Conservation (phyloP, 2,888 invertebrate species). For the Plebejus argus region DNA sequence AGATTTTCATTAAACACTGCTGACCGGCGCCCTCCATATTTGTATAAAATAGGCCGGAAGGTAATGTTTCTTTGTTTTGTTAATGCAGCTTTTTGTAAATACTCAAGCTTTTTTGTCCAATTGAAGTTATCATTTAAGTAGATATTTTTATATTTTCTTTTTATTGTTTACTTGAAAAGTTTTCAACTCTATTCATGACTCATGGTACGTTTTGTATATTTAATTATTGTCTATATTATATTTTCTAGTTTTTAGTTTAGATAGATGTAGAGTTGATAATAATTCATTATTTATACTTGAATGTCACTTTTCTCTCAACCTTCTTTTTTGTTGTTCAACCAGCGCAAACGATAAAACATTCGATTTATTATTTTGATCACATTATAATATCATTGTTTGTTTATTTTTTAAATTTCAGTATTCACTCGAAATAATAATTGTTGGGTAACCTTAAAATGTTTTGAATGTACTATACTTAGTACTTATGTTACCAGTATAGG, state of each 20-base stretch:
- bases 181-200: background rate
- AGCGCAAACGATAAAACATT: no score
- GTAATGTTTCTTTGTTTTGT: constrained; percentile 29
- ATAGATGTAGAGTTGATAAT: no score
- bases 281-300: no score
- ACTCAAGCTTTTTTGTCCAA: constrained; percentile 32
- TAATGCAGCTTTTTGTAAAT: constrained; percentile 25
- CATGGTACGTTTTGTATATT: background rate
- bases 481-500: no score
- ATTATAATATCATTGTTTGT: no score
- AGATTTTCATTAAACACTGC: constrained; percentile 33
- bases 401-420: no score
- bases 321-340: no score
- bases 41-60: constrained; percentile 26
- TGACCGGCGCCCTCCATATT: constrained; percentile 32
- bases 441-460: background rate
- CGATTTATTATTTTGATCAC: no score
- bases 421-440: no score
- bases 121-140: constrained; percentile 27
- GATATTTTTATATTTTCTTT: background rate
- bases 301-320: no score
- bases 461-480: no score
- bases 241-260: no score
- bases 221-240: background rate
- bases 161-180: background rate